These are phyloP conservation scores for Semnornis frantzii DNA, from an alignment of 2,113 vertebrate species.

Conservation along the genomic window DNA sequence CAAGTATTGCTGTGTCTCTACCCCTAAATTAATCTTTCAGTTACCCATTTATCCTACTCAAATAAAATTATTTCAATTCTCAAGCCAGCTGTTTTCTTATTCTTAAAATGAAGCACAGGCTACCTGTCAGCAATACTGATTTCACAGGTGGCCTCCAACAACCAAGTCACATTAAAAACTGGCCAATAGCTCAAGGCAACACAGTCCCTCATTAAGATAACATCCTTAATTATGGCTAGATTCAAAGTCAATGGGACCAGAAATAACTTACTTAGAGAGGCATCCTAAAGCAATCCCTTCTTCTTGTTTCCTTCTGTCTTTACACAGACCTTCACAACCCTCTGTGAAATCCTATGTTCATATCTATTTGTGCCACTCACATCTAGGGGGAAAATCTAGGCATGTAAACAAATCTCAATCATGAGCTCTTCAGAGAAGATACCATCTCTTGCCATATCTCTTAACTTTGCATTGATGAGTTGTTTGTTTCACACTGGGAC, in stretches of 20 bases:
- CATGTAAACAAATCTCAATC: background rate
- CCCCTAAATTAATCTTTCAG: background rate
- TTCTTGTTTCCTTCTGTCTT: background rate
- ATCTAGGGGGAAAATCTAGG: background rate
- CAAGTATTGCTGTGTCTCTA: background rate
- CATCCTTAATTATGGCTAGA: background rate
- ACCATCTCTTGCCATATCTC: background rate
- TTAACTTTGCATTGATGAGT: background rate
- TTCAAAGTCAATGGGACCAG: background rate
- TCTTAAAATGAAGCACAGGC: background rate
- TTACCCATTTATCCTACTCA: background rate
- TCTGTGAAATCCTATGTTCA: background rate
- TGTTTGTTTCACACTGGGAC: background rate
- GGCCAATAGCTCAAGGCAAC: background rate
- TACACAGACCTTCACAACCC: background rate
- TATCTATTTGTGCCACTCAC: background rate
- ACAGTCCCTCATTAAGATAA: background rate
- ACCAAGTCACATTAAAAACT: background rate
- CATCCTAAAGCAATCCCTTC: background rate
- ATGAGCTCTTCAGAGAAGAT: background rate
- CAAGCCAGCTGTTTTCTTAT: background rate
- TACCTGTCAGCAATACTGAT: background rate
- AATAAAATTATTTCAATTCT: background rate
- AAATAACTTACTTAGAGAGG: background rate
- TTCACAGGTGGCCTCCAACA: background rate